Evolutionary conservation across 2,888 invertebrate genomes (phyloP).

Genomic region (Tipula vernalis): DNA sequence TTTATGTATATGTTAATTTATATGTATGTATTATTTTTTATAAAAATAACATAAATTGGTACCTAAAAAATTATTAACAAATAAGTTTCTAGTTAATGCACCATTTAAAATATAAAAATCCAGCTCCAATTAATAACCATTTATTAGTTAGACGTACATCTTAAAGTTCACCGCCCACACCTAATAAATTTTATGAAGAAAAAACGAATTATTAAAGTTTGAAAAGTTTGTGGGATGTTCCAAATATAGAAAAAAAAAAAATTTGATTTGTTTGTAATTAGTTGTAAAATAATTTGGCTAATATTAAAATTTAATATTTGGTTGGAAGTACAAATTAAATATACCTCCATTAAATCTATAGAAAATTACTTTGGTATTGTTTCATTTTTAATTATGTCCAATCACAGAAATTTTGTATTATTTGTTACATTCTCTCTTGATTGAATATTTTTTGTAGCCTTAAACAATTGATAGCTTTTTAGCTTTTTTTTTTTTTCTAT

Average conservation of each 20-base stretch:
- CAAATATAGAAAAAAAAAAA: not conserved
- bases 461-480: too few species aligned
- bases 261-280: not conserved
- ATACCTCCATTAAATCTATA: too few species aligned
- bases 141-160: not conserved
- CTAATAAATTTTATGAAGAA: not conserved
- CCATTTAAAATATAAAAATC: not conserved
- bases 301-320: not conserved
- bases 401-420: too few species aligned
- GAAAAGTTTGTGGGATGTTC: not conserved
- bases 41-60: not conserved
- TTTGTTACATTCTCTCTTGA: too few species aligned
- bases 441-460: too few species aligned
- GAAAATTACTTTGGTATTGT: too few species aligned
- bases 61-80: not conserved
- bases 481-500: not conserved
- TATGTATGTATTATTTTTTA: not conserved
- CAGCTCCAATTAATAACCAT: not conserved
- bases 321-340: too few species aligned
- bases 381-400: not conserved
- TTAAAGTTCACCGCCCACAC: not conserved
- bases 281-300: not conserved
- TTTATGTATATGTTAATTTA: constrained; percentile 10
- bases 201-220: not conserved
- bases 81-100: not conserved